phyloP scores from a whole-genome alignment of 2,888 invertebrate species.

The Prostheceraeus crozeri region DNA sequence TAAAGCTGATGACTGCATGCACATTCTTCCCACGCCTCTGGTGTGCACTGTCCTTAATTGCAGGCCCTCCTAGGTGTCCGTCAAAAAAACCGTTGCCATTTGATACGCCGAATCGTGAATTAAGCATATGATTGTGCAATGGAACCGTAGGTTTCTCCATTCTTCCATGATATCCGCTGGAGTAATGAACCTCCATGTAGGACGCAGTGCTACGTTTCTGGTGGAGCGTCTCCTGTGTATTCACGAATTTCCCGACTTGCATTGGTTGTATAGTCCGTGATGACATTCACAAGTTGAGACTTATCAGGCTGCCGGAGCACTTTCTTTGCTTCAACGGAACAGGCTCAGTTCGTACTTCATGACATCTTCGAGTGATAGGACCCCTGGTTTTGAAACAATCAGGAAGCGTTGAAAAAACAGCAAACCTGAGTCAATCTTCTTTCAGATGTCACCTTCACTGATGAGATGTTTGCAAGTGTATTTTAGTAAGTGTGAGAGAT shows the following conservation, averaged over 20 bases:
- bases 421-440: too few species aligned
- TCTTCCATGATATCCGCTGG: slow-evolving; percentile 39
- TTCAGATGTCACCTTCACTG: too few species aligned
- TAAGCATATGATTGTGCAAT: background rate
- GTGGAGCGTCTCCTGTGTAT: too few species aligned
- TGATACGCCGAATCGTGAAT: slow-evolving; percentile 27
- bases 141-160: slow-evolving; percentile 37
- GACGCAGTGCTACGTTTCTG: slow-evolving; percentile 36
- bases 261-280: too few species aligned
- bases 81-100: slow-evolving; percentile 39
- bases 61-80: slow-evolving; percentile 33
- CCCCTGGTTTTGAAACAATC: slow-evolving; percentile 29
- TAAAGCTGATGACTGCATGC: slow-evolving; percentile 26
- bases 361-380: slow-evolving; percentile 19
- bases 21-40: slow-evolving; percentile 27
- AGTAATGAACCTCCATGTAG: slow-evolving; percentile 40
- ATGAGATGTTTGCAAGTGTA: too few species aligned
- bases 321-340: too few species aligned
- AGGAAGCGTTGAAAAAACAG: slow-evolving; percentile 31
- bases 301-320: too few species aligned
- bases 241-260: too few species aligned
- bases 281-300: too few species aligned
- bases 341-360: slow-evolving; percentile 29
- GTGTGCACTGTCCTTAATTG: slow-evolving; percentile 38
- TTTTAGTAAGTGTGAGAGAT: too few species aligned